Evolutionary conservation across 1,140 invertebrate species (phyloP).

Genomic region (Asobara japonica): DNA sequence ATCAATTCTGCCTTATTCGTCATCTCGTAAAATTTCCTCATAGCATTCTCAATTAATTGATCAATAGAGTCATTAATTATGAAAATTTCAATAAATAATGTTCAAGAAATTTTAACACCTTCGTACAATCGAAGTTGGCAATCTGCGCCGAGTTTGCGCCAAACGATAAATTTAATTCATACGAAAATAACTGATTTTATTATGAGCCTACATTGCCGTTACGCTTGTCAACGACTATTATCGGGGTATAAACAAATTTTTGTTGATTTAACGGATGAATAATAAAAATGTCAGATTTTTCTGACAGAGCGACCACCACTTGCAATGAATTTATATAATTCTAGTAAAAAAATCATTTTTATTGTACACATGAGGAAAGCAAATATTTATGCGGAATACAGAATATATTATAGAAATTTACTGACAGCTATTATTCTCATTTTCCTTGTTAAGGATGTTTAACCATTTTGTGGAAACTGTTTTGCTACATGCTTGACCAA

Average conservation of each 20-base stretch:
- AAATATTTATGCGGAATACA: constrained; percentile 27
- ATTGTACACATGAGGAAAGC: constrained; percentile 30
- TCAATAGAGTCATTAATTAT: constrained; percentile 43
- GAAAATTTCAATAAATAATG: constrained; percentile 28
- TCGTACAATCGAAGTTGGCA: constrained; percentile 50
- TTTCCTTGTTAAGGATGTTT: neutral
- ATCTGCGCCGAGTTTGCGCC: constrained; percentile 36
- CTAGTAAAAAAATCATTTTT: constrained; percentile 31
- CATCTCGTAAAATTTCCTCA: too few species aligned
- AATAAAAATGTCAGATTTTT: constrained; percentile 23
- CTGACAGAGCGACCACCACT: constrained; percentile 25
- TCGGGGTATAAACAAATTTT: constrained; percentile 14
- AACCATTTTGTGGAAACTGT: too few species aligned
- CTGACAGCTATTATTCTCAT: constrained; percentile 17
- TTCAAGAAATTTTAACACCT: constrained; percentile 37
- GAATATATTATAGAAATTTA: constrained; percentile 32
- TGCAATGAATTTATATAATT: constrained; percentile 20
- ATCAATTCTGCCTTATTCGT: too few species aligned
- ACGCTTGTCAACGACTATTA: constrained; percentile 40
- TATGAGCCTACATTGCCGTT: constrained; percentile 32
- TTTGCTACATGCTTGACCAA: too few species aligned
- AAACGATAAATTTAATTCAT: constrained; percentile 29
- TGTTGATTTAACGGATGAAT: constrained; percentile 4
- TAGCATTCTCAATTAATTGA: constrained; percentile 39
- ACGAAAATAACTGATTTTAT: constrained; percentile 29